Evolutionary conservation across 23 tunicate genomes (phyloP).

Genomic region (Botrylloides violaceus): DNA sequence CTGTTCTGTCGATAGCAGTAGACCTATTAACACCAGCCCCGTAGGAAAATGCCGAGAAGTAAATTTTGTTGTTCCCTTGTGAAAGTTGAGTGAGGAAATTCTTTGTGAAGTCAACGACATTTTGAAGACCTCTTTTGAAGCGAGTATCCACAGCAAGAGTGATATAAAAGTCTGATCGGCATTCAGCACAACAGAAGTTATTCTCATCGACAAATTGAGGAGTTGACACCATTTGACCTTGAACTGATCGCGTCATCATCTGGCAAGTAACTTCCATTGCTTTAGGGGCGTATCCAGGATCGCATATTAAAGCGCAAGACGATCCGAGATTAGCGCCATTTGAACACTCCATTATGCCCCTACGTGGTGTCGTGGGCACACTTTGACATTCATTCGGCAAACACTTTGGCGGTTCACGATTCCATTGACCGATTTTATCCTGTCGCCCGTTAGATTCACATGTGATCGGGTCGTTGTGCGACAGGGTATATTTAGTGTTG

Average conservation of each 20-base stretch:
- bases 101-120: slow-evolving; percentile 4
- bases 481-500: slow-evolving; percentile 1
- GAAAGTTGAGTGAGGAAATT: not conserved
- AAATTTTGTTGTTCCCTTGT: not conserved
- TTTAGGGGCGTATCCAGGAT: slow-evolving; percentile 17
- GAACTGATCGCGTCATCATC: not conserved
- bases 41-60: slow-evolving; percentile 10
- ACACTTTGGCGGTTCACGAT: slow-evolving; percentile 14
- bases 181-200: slow-evolving; percentile 18
- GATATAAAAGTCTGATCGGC: slow-evolving; percentile 6
- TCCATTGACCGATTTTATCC: slow-evolving; percentile 6
- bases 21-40: not conserved
- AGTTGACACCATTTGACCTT: not conserved
- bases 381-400: slow-evolving; percentile 4
- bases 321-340: slow-evolving; percentile 9
- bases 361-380: slow-evolving; percentile 7
- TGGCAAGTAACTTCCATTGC: not conserved
- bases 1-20: not conserved
- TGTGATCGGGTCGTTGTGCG: slow-evolving; percentile 1
- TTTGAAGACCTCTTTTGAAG: not conserved
- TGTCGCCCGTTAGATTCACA: not conserved
- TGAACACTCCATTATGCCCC: slow-evolving; percentile 2
- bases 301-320: slow-evolving; percentile 7
- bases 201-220: not conserved
- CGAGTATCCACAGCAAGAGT: not conserved